A percentile compares a stretch with the other conserved stretches of the same genome.
phyloP scores from a whole-genome alignment of 2,888 invertebrate species.

The Pinctada fucata region DNA sequence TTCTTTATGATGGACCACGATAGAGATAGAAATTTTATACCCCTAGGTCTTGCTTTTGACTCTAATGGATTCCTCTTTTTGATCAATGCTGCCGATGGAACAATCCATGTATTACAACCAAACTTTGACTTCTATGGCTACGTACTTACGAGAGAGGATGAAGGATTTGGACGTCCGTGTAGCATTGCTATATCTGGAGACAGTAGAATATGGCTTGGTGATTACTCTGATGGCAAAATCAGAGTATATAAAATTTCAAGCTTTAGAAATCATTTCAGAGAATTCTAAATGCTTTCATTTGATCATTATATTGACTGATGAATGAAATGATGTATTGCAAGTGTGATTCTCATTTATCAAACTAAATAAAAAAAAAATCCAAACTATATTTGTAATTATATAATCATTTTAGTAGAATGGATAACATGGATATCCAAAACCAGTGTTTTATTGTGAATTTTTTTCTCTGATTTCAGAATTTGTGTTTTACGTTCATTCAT shows the following conservation, averaged over 20 bases:
- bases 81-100: background rate
- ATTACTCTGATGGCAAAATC: background rate
- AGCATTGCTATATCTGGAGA: background rate
- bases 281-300: background rate
- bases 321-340: too few relatives aligned
- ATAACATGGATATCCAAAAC: too few relatives aligned
- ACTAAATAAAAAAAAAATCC: too few relatives aligned
- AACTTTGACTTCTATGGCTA: background rate
- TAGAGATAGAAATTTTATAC: background rate
- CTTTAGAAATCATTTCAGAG: background rate
- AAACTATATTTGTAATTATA: too few relatives aligned
- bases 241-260: background rate
- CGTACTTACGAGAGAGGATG: background rate
- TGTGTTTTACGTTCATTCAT: too few relatives aligned
- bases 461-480: too few relatives aligned
- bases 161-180: background rate
- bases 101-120: background rate
- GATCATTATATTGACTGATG: too few relatives aligned
- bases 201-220: background rate
- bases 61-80: background rate
- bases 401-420: too few relatives aligned
- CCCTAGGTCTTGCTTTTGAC: background rate
- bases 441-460: too few relatives aligned
- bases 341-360: too few relatives aligned
- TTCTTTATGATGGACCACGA: background rate